A percentile compares a stretch with the other conserved stretches of the same genome.
Conservation (phyloP, 2,797 vertebrate genomes). For the Huso huso region DNA sequence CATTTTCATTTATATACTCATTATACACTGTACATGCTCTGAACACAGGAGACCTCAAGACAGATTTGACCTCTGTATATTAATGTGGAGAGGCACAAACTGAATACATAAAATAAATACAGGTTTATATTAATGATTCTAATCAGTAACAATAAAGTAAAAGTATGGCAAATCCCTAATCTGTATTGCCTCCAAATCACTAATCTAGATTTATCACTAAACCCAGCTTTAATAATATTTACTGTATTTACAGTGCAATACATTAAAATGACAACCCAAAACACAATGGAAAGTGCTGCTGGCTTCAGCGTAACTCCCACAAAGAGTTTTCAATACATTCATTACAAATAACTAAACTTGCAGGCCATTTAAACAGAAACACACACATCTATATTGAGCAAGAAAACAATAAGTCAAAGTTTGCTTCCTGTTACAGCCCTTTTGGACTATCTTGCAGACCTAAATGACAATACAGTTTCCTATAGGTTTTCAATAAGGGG, state of each 20-base stretch:
- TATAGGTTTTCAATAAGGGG: constrained; percentile 50
- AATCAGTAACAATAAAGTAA: constrained; percentile 28
- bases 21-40: background rate
- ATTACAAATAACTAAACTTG: background rate
- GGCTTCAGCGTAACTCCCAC: background rate
- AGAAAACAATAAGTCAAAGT: constrained; percentile 43
- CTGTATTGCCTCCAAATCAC: constrained; percentile 18
- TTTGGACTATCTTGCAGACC: constrained; percentile 4
- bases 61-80: constrained; percentile 20
- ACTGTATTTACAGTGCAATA: background rate
- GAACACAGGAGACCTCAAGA: constrained; percentile 25
- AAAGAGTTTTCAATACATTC: background rate
- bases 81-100: constrained; percentile 24
- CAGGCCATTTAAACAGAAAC: background rate
- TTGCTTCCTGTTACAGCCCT: constrained; percentile 36
- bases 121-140: constrained; percentile 25
- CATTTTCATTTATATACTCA: constrained; percentile 13
- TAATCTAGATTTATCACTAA: constrained; percentile 1
- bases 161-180: constrained; percentile 32
- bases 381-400: constrained; percentile 20
- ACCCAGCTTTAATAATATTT: background rate
- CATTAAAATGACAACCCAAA: background rate
- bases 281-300: background rate
- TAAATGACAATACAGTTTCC: constrained; percentile 30
- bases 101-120: constrained; percentile 24